Conservation (phyloP, 1,140 invertebrate genomes). For the Drosophila rhopaloa region DNA sequence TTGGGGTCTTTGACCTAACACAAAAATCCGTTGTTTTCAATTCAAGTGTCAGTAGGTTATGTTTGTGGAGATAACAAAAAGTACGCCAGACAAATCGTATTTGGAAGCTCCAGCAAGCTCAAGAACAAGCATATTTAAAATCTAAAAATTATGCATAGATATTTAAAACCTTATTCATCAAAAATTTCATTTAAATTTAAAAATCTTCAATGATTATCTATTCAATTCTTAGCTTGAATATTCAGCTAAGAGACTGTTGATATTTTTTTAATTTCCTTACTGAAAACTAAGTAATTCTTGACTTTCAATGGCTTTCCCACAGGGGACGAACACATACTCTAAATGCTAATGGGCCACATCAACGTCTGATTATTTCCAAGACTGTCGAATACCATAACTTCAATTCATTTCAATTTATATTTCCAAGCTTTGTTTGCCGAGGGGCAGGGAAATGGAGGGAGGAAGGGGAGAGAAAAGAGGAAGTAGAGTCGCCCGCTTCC, state of each 20-base stretch:
- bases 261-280: neutral
- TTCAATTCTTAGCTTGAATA: too few relatives aligned
- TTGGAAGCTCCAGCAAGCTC: neutral
- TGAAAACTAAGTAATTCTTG: neutral
- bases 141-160: too few relatives aligned
- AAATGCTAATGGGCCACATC: conserved; percentile 78
- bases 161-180: too few relatives aligned
- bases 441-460: neutral
- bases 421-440: conserved; percentile 65
- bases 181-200: too few relatives aligned
- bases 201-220: too few relatives aligned
- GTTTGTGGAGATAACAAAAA: neutral
- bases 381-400: conserved; percentile 82
- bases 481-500: conserved; percentile 37
- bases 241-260: too few relatives aligned
- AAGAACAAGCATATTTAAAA: too few relatives aligned
- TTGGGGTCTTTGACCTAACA: neutral
- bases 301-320: neutral
- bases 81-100: neutral
- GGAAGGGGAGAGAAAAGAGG: neutral
- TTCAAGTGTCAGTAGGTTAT: neutral
- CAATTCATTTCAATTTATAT: conserved; percentile 84
- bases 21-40: neutral
- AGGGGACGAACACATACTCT: conserved; percentile 66
- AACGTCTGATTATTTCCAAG: conserved; percentile 76